Percentiles rank a stretch among this genome's conserved stretches.
These are phyloP conservation scores for Xanthia icteritia DNA, from an alignment of 2,888 invertebrate genomes.

Conservation along the genomic window DNA sequence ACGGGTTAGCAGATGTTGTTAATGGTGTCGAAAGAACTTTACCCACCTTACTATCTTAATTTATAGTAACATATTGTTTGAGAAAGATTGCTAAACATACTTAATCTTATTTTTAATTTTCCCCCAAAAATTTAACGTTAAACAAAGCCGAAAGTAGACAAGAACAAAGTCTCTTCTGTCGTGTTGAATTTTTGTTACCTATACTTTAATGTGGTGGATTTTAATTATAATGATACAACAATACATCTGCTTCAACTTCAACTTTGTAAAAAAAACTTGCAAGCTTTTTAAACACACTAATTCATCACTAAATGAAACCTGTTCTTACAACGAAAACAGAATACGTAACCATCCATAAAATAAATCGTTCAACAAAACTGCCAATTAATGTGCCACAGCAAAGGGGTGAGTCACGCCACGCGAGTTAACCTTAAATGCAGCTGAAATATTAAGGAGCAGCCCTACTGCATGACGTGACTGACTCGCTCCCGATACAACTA, in stretches of 20 bases:
- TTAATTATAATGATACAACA: neutral
- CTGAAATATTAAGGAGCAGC: slow-evolving; percentile 53
- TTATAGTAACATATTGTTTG: neutral
- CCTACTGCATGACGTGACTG: slow-evolving; percentile 50
- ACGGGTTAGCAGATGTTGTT: slow-evolving; percentile 48
- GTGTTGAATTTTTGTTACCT: neutral
- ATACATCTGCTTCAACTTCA: neutral
- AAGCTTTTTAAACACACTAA: neutral
- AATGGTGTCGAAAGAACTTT: slow-evolving; percentile 31
- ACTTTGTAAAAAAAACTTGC: neutral
- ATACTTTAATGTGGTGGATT: neutral
- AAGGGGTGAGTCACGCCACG: slow-evolving; percentile 30
- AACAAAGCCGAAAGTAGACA: neutral
- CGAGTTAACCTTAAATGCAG: slow-evolving; percentile 11
- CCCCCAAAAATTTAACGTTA: slow-evolving; percentile 2
- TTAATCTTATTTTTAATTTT: neutral
- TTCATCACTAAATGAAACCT: neutral
- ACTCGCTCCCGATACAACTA: slow-evolving; percentile 15
- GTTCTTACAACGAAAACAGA: neutral
- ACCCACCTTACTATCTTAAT: slow-evolving; percentile 10
- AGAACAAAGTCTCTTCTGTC: neutral
- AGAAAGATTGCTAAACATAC: neutral
- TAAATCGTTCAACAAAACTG: slow-evolving; percentile 25
- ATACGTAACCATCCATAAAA: neutral
- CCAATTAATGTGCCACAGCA: slow-evolving; percentile 5